Percentiles rank a stretch among this genome's conserved stretches.
These are phyloP conservation scores for Emydura subglobosa DNA, from an alignment of 2,113 vertebrate genomes.

Conservation along the genomic window DNA sequence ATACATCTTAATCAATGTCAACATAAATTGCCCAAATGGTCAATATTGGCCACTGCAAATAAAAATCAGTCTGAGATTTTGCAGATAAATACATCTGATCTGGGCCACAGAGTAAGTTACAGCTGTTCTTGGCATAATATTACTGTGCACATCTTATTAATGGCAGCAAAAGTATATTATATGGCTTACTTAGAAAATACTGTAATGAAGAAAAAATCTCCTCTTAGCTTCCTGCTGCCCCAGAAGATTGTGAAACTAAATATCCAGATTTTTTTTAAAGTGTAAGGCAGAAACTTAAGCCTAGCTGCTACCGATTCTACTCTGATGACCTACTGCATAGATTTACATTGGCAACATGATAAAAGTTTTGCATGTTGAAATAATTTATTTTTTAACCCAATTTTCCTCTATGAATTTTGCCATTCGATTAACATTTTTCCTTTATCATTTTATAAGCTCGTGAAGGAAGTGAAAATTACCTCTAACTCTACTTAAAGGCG, in stretches of 20 bases:
- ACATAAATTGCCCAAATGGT: neutral
- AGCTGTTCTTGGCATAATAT: neutral
- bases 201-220: conserved; percentile 12
- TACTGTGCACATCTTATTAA: neutral
- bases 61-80: neutral
- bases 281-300: conserved; percentile 52
- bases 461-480: conserved; percentile 58
- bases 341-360: conserved; percentile 69
- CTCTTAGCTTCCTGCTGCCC: conserved; percentile 18
- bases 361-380: conserved; percentile 65
- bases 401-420: conserved; percentile 59
- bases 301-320: conserved; percentile 30
- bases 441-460: conserved; percentile 64
- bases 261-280: conserved; percentile 1
- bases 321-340: conserved; percentile 56
- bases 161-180: neutral
- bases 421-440: conserved; percentile 62
- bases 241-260: conserved; percentile 24
- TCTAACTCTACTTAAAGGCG: conserved; percentile 52
- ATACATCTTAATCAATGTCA: neutral
- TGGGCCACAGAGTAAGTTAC: neutral
- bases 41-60: neutral
- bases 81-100: neutral
- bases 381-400: conserved; percentile 65
- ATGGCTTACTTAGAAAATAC: neutral